Evolutionary conservation across 2,888 invertebrate genomes (phyloP).

Genomic region (Dryobotodes eremita): DNA sequence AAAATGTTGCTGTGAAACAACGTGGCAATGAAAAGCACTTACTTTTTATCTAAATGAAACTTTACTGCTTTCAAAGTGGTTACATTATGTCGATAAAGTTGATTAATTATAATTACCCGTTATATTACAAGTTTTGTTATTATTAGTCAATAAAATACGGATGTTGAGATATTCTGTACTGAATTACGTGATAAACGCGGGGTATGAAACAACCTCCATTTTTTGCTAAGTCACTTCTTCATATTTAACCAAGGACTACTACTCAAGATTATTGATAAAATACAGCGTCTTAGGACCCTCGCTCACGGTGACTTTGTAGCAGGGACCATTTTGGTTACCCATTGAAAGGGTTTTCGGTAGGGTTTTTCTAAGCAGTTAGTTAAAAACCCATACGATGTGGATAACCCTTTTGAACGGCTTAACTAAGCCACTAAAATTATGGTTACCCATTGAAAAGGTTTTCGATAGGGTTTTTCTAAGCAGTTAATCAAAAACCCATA

Average conservation of each 20-base stretch:
- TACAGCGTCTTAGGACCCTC: neutral
- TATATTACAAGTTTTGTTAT: constrained; percentile 11
- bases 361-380: too few species aligned
- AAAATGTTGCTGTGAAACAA: constrained; percentile 9
- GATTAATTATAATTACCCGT: constrained; percentile 5
- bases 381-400: too few species aligned
- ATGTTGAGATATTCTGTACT: neutral
- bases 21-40: constrained; percentile 2
- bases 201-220: neutral
- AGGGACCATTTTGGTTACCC: too few species aligned
- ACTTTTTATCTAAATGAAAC: constrained; percentile 18
- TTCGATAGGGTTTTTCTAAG: too few species aligned
- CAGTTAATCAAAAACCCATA: too few species aligned
- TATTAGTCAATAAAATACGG: neutral
- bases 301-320: too few species aligned
- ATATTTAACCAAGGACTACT: neutral
- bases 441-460: too few species aligned
- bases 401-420: too few species aligned
- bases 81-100: constrained; percentile 8
- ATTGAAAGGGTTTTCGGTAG: too few species aligned
- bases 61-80: neutral
- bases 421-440: too few species aligned
- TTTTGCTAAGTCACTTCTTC: too few species aligned
- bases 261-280: neutral
- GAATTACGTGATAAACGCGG: neutral